These are phyloP conservation scores for Plectus sambesii DNA, from an alignment of 1,140 invertebrate species.

Conservation along the genomic window DNA sequence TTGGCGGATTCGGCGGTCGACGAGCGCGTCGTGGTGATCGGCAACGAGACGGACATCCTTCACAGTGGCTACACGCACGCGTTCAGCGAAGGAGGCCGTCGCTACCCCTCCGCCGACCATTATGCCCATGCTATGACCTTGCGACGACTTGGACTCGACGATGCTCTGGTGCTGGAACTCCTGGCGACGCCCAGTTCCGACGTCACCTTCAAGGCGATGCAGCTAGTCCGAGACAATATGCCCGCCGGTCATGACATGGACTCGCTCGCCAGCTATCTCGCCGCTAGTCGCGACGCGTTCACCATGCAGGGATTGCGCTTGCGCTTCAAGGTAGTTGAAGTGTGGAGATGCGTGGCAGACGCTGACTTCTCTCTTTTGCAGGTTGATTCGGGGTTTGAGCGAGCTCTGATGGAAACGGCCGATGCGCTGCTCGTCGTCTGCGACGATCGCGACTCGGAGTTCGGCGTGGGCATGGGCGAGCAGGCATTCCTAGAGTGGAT, in stretches of 20 bases:
- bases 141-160: conserved; percentile 23
- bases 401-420: conserved; percentile 33
- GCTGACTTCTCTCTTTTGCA: no score
- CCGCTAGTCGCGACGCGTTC: conserved; percentile 29
- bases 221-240: conserved; percentile 42
- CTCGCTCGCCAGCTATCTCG: conserved; percentile 31
- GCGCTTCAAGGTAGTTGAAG: no score
- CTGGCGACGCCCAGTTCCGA: conserved; percentile 32
- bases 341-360: no score
- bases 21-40: conserved; percentile 39
- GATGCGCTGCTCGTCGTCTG: conserved; percentile 41
- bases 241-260: conserved; percentile 35
- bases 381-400: conserved; percentile 36
- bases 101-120: conserved; percentile 39
- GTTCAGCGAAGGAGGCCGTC: conserved; percentile 36
- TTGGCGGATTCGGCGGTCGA: no score
- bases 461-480: conserved; percentile 44
- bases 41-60: conserved; percentile 40
- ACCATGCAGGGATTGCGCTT: conserved; percentile 38
- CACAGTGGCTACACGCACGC: conserved; percentile 37
- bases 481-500: conserved; percentile 30
- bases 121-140: conserved; percentile 42
- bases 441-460: conserved; percentile 31
- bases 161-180: conserved; percentile 36
- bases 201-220: conserved; percentile 28